Evolutionary conservation across 2,888 invertebrate genomes (phyloP).

Genomic region (Dermolepida albohirtum): DNA sequence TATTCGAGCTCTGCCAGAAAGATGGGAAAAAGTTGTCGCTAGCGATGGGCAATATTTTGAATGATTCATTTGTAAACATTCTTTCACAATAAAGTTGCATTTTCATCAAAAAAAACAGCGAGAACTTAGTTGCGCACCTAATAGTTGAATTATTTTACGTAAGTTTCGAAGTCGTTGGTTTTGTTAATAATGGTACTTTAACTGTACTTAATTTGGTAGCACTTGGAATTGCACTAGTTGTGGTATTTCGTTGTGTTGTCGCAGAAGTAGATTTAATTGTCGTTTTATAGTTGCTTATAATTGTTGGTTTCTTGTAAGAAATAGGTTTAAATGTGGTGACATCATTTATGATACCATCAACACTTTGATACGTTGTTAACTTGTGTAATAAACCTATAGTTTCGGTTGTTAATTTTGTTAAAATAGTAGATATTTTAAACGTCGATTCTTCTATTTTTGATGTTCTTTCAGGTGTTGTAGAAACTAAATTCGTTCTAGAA

Average conservation of each 20-base stretch:
- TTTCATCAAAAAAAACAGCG: too few species aligned
- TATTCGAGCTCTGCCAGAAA: too few species aligned
- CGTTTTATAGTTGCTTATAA: conserved; percentile 49
- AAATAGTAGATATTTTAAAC: conserved; percentile 45
- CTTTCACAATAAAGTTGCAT: too few species aligned
- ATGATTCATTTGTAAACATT: too few species aligned
- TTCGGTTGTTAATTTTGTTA: conserved; percentile 54
- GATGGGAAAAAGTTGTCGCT: too few species aligned
- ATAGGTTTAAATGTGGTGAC: conserved; percentile 47
- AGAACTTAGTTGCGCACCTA: too few species aligned
- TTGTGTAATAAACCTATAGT: conserved; percentile 69
- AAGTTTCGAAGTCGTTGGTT: conserved; percentile 50
- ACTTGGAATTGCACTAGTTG: conserved; percentile 42
- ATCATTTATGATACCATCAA: conserved; percentile 66
- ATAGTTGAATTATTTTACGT: conserved; percentile 49
- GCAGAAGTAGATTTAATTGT: conserved; percentile 50
- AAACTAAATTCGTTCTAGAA: conserved; percentile 56
- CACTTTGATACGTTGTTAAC: conserved; percentile 80
- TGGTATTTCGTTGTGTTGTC: conserved; percentile 28
- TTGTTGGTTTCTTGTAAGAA: conserved; percentile 46
- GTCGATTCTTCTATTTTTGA: conserved; percentile 39
- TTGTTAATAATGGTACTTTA: conserved; percentile 26
- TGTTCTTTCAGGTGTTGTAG: conserved; percentile 51
- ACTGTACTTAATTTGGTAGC: conserved; percentile 39
- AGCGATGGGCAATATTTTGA: too few species aligned